Evolutionary conservation across 2,113 vertebrate species (phyloP), one percentile per base, ranked within the genome.

Genomic region (Coryphaenoides rupestris): DNA sequence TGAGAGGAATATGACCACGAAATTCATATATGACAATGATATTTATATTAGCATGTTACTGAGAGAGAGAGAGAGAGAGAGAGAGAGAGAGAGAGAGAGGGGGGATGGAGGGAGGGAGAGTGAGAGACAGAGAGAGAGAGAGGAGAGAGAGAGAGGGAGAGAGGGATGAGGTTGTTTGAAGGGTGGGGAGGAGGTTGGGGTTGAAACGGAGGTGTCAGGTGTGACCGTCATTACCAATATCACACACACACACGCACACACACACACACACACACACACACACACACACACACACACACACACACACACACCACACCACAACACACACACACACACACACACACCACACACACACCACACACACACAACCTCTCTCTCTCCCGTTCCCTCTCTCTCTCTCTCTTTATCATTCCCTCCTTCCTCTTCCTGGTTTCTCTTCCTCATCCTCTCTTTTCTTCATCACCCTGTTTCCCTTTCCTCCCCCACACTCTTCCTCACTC

Each of bases 171-270:
- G 69, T 83, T 55, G 74, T 66, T 59, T 70, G 68, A 83, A 61
- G 65, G 68, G 68, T 86, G 84, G 47, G 82, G 87, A 62, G 87
- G 83, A 68, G 85, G 53, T 72, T 82, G 69, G 47, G 64, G 70
- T 81, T 13, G 55, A 79, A 19, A 62, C 81, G 33, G 63, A 85
- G 67, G 64, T 60, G 68, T 91, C 92, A 93, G 92, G 91, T 94
- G 92, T 89, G 91, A 85, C 89, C 92, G 92, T 93, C 92, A 92
- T 76, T 76, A 88, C 88, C 90, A 92, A 93, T 94, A 90, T 64
- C 28, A 33, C 5, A 2, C 28, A 9, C 28, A 33, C 28, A 33
- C 6, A 28, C 26, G 15, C 46, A 47, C 46, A 12, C 46, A 47
- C 46, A 47, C 46, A 47, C 46, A 47, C 46, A 47, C 46, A 47